phyloP scores from a whole-genome alignment of 2,888 invertebrate genomes.

The Drosophila yooni region DNA sequence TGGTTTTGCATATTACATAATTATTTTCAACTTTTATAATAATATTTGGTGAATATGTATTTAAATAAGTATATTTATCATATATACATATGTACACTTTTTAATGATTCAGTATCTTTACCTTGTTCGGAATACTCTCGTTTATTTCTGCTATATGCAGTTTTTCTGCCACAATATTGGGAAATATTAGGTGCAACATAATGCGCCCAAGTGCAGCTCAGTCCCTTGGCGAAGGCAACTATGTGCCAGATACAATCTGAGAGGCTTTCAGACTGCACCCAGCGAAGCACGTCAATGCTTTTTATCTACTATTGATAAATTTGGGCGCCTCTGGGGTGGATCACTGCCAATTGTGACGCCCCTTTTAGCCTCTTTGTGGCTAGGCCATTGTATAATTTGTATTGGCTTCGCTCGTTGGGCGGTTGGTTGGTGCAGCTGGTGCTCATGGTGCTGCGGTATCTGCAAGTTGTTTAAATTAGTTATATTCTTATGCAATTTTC shows the following conservation, averaged over 20 bases:
- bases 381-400: slow-evolving; percentile 67
- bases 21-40: neutral
- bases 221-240: slow-evolving; percentile 25
- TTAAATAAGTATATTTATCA: neutral
- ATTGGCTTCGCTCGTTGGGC: slow-evolving; percentile 49
- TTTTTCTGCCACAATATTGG: neutral
- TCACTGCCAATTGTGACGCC: neutral
- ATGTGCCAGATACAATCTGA: slow-evolving; percentile 56
- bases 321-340: slow-evolving; percentile 33
- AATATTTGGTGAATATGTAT: neutral
- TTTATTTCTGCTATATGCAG: neutral
- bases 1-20: neutral
- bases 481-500: slow-evolving; percentile 79
- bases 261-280: slow-evolving; percentile 12
- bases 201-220: slow-evolving; percentile 17
- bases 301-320: slow-evolving; percentile 46
- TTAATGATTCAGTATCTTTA: neutral
- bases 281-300: slow-evolving; percentile 27
- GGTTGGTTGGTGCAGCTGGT: slow-evolving; percentile 13
- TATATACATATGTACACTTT: neutral
- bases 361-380: neutral
- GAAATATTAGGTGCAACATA: neutral
- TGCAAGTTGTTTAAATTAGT: slow-evolving; percentile 78
- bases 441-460: slow-evolving; percentile 52
- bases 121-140: neutral